phyloP scores from a whole-genome alignment of 1,140 invertebrate genomes.

The Choristoneura fumiferana region DNA sequence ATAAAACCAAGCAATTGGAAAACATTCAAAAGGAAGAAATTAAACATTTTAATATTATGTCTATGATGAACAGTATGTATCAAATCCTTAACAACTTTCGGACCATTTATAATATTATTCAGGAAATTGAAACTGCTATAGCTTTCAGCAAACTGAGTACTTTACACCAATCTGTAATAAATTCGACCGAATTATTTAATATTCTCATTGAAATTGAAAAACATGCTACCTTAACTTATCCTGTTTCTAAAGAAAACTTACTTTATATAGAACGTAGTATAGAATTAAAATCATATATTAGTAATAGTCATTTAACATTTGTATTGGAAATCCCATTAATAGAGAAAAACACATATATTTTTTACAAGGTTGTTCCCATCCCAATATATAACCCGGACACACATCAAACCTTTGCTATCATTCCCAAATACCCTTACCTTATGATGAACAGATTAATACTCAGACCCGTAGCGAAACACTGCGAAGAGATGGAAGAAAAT shows the following conservation, averaged over 20 bases:
- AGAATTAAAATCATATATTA: constrained; percentile 7
- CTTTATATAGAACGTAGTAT: constrained; percentile 17
- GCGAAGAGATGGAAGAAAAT: background rate
- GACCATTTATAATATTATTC: background rate
- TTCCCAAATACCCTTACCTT: constrained; percentile 19
- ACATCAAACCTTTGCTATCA: background rate
- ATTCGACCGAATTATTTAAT: constrained; percentile 17
- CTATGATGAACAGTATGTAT: background rate
- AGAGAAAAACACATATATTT: constrained; percentile 18
- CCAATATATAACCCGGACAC: constrained; percentile 1
- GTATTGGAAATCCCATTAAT: constrained; percentile 20
- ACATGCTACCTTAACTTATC: constrained; percentile 11
- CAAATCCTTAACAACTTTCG: constrained; percentile 21
- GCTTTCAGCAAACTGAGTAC: constrained; percentile 21
- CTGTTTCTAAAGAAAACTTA: constrained; percentile 16
- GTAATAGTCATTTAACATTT: background rate
- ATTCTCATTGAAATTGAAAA: background rate
- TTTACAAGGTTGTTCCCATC: constrained; percentile 16
- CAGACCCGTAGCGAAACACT: constrained; percentile 9
- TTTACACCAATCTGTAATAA: constrained; percentile 20
- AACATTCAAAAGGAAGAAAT: background rate
- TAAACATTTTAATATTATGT: constrained; percentile 5
- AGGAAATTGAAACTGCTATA: constrained; percentile 20
- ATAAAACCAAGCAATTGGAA: constrained; percentile 5
- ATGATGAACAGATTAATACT: constrained; percentile 10